Percentiles rank a stretch among this genome's conserved stretches.
phyloP scores from a whole-genome alignment of 1,140 invertebrate species.

The Popillia japonica region DNA sequence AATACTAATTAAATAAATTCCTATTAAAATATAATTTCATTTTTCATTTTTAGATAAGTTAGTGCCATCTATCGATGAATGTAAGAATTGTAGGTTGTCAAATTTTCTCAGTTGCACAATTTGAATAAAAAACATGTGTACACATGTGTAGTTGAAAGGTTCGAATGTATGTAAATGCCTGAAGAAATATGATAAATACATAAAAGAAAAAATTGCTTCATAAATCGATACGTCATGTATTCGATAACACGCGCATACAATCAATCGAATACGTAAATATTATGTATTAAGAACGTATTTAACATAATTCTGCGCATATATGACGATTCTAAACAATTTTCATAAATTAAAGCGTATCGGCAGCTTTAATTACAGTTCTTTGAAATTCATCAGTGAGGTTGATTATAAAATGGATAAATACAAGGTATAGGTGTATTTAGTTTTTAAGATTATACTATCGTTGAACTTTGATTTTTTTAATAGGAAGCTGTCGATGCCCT shows the following conservation, averaged over 20 bases:
- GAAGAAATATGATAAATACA: too few relatives aligned
- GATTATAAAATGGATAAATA: constrained; percentile 12
- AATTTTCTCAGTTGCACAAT: too few relatives aligned
- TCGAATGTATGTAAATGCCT: too few relatives aligned
- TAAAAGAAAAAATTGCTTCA: too few relatives aligned
- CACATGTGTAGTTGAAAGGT: not conserved
- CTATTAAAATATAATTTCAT: too few relatives aligned
- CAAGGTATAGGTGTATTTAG: not conserved
- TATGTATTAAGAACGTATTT: not conserved
- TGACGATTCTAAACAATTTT: not conserved
- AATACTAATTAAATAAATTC: too few relatives aligned
- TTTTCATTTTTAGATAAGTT: too few relatives aligned
- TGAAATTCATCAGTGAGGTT: not conserved
- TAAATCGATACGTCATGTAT: not conserved
- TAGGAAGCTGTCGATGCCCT: constrained; percentile 54
- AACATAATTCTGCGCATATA: not conserved
- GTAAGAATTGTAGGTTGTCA: too few relatives aligned
- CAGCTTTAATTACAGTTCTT: not conserved
- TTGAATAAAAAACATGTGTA: not conserved
- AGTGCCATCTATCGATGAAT: too few relatives aligned
- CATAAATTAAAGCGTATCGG: not conserved
- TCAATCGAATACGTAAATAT: not conserved
- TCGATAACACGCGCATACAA: constrained; percentile 9
- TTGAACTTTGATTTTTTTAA: constrained; percentile 31
- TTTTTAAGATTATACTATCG: not conserved